Conservation (phyloP, 2,113 vertebrate species). For the Pampusana beccarii region DNA sequence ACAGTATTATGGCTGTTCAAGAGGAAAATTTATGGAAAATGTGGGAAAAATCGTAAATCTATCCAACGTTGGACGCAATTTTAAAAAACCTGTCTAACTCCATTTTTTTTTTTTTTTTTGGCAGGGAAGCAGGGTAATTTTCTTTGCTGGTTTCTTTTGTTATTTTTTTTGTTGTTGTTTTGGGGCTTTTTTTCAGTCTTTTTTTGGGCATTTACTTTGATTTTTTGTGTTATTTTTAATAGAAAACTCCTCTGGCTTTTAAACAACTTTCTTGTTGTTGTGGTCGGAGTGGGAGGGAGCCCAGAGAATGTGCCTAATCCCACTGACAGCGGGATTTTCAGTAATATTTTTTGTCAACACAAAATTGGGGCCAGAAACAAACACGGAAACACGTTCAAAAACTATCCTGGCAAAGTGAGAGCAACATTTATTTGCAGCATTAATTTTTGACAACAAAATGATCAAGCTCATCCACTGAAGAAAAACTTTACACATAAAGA, state of each 20-base stretch:
- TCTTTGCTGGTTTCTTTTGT: neutral
- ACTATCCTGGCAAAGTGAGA: neutral
- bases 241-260: neutral
- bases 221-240: neutral
- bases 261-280: neutral
- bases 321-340: neutral
- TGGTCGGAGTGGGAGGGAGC: neutral
- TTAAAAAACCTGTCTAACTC: neutral
- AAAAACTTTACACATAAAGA: neutral
- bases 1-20: neutral
- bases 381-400: neutral
- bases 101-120: neutral
- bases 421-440: neutral
- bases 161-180: neutral
- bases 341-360: neutral
- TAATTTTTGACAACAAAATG: neutral
- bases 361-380: neutral
- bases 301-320: neutral
- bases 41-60: constrained; percentile 14
- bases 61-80: neutral
- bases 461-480: neutral
- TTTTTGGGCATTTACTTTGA: neutral
- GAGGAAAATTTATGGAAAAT: neutral
- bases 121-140: no score
- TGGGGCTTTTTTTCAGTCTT: neutral